phyloP scores from a whole-genome alignment of 2,113 vertebrate species.

The Calonectris borealis region DNA sequence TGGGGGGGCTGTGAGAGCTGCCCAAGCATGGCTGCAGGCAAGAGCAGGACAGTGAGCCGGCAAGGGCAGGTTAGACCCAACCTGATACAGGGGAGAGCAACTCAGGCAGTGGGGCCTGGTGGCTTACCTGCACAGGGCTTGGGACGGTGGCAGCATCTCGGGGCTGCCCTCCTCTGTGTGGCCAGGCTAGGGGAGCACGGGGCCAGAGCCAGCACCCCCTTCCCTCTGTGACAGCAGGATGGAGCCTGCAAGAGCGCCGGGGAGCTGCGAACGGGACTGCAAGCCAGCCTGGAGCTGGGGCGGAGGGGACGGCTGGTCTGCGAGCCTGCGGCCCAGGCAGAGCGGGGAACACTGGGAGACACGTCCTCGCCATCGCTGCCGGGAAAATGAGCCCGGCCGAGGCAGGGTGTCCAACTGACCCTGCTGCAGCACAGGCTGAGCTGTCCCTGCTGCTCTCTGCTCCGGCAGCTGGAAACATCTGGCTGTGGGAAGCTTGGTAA shows the following conservation, averaged over 20 bases:
- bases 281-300: not conserved
- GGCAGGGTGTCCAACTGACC: not conserved
- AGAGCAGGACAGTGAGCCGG: not conserved
- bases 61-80: not conserved
- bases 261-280: not conserved
- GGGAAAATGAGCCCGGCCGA: not conserved
- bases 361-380: accelerated
- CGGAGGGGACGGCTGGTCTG: accelerated
- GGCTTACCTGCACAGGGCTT: not conserved
- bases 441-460: not conserved
- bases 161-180: not conserved
- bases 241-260: accelerated
- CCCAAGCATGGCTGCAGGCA: not conserved
- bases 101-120: not conserved
- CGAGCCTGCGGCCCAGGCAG: not conserved
- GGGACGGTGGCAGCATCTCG: not conserved
- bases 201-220: not conserved
- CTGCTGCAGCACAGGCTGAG: not conserved
- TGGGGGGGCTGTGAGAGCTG: not conserved
- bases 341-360: not conserved
- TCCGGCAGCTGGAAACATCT: conserved; percentile 55
- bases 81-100: not conserved
- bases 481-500: conserved; percentile 12
- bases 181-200: not conserved
- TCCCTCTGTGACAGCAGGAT: not conserved